Conservation (phyloP, 2,888 invertebrate genomes). For the Mythimna pallens region DNA sequence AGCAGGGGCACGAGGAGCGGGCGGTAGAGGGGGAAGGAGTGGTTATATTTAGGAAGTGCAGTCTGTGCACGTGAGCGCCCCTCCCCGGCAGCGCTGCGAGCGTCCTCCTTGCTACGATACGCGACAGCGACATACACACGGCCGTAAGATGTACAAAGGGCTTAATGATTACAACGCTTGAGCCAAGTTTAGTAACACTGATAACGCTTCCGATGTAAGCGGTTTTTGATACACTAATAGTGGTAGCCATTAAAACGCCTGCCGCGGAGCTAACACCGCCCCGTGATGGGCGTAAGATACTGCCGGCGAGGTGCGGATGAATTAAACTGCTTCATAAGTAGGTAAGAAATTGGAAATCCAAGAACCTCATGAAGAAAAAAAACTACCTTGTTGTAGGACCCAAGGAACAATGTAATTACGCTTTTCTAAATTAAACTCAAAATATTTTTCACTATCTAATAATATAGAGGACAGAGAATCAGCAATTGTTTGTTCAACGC, state of each 20-base stretch:
- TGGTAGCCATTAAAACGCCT: not conserved
- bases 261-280: not conserved
- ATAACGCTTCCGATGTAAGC: not conserved
- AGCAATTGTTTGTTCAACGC: slow-evolving; percentile 14
- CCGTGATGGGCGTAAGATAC: not conserved
- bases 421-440: no score
- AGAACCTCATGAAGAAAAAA: not conserved
- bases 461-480: slow-evolving; percentile 1
- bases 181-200: slow-evolving; percentile 1
- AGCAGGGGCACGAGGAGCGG: not conserved
- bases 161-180: not conserved
- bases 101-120: not conserved
- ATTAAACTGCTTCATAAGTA: not conserved
- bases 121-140: not conserved
- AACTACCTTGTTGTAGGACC: no score
- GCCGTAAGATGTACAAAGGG: not conserved
- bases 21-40: slow-evolving; percentile 12
- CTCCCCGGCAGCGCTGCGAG: not conserved
- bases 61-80: slow-evolving; percentile 45
- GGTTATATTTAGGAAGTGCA: slow-evolving; percentile 74
- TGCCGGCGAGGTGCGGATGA: not conserved
- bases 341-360: not conserved
- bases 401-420: no score
- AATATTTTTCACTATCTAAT: no score
- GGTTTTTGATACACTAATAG: slow-evolving; percentile 11